Percentiles rank a stretch among this genome's conserved stretches.
phyloP scores from a whole-genome alignment of 2,113 vertebrate genomes.

The human region DNA sequence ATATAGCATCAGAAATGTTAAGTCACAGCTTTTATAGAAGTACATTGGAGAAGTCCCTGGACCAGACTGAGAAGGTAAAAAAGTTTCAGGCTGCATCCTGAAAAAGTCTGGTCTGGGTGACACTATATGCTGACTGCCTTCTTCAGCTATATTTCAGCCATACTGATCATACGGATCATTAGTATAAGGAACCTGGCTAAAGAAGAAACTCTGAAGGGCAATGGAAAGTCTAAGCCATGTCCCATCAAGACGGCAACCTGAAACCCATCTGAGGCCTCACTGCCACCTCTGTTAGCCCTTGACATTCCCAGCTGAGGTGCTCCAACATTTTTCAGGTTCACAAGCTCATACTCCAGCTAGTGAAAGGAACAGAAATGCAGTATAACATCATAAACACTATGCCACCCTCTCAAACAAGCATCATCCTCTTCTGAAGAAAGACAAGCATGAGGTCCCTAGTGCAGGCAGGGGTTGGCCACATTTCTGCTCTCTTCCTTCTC shows the following conservation, averaged over 20 bases:
- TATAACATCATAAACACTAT: no score
- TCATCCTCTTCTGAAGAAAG: neutral
- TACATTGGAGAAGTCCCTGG: neutral
- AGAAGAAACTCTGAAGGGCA: neutral
- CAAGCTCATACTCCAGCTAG: neutral
- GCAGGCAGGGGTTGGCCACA: neutral
- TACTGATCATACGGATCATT: neutral
- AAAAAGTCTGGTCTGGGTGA: neutral
- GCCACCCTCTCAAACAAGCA: neutral
- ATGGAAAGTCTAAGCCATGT: neutral
- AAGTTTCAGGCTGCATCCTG: neutral
- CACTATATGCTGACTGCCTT: neutral
- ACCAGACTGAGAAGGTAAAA: neutral
- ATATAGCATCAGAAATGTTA: neutral
- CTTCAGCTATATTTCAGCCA: neutral
- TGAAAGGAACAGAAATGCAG: neutral
- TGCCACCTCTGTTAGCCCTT: neutral
- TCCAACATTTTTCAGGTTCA: neutral
- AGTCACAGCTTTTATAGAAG: neutral
- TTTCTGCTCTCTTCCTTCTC: neutral
- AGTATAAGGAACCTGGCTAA: neutral
- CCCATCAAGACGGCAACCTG: neutral
- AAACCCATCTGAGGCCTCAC: neutral
- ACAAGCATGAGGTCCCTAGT: no score
- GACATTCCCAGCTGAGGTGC: no score